These are phyloP conservation scores for Dynastes tityus DNA, from an alignment of 2,888 invertebrate species.

Conservation along the genomic window DNA sequence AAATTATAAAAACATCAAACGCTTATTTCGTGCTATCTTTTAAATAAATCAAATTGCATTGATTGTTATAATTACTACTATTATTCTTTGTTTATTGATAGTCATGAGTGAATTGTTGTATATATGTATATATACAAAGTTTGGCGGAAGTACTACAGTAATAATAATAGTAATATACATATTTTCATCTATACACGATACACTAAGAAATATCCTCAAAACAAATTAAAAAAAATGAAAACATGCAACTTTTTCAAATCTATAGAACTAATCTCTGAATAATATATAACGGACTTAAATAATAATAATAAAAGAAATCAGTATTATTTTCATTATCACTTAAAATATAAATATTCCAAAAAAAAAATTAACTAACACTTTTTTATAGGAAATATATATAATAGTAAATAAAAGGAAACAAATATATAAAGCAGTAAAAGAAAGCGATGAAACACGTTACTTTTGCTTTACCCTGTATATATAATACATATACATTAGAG, in stretches of 20 bases:
- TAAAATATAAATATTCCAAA: conserved; percentile 23
- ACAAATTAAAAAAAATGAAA: neutral
- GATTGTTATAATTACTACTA: conserved; percentile 13
- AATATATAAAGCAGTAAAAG: neutral
- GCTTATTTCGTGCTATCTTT: neutral
- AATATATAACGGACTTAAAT: conserved; percentile 16
- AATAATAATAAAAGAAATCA: conserved; percentile 22
- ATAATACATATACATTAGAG: conserved; percentile 33
- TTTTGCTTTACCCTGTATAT: conserved; percentile 44
- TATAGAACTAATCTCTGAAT: conserved; percentile 18
- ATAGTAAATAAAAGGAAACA: conserved; percentile 11
- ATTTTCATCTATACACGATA: neutral
- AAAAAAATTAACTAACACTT: conserved; percentile 2
- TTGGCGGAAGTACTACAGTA: conserved; percentile 29
- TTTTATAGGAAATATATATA: neutral
- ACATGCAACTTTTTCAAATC: neutral
- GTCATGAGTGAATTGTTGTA: conserved; percentile 24
- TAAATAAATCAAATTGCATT: neutral
- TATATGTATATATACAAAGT: conserved; percentile 39
- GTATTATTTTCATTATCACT: conserved; percentile 24
- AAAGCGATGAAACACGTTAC: conserved; percentile 13
- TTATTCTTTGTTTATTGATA: neutral
- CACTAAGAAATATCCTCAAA: neutral
- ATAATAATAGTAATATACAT: neutral
- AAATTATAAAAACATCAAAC: neutral